Base-by-base conservation (phyloP, 2,113 vertebrate genomes). In the Macheiramphus alcinus region DNA sequence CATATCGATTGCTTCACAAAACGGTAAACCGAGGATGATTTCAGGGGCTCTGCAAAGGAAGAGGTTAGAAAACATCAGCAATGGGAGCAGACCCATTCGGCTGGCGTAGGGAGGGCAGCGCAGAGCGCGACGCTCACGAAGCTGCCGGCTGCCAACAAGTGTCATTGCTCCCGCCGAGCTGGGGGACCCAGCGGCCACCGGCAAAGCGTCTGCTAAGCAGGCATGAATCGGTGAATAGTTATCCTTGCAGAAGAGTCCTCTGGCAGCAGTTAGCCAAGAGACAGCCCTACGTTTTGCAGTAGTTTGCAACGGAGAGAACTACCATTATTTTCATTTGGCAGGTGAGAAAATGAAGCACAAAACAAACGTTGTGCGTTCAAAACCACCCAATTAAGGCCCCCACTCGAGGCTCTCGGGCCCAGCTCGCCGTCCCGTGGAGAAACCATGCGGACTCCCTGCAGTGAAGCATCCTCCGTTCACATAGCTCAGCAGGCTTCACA, bases 1-100 rank as follows among this genome's bases (percentile, higher is more conserved):
- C 99, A 99, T 99, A 97, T 99, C 99, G 53, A 99, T 99, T 48
- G 99, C 99, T 98, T 99, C 99, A 45, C 99, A 99, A 96, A 99
- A 99, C 0, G 99, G 99, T 97, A 99, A 98, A 93, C 99, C 99
- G 11, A 99, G 98, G 98, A 99, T 99, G 98, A 99, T 99, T 98
- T 99, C 99, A 8, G 99, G 99, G 96, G 99, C 99, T 97, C 99
- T 99, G 98, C 8, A 72, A 83, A 82, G 83, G 78, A 65, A 75
- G 7, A 96, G 45, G 45, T 93, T 11, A 97, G 78, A 90, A 70
- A 80, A 84, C 27, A 58, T 98, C 40, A 97, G 71, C 53, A 62
- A 76, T 2, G 6, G 36, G 40, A 61, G 31, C 11, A 6, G 70
- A 61, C 22, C 25, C 0, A 1, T 48, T 55, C 0, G 0, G 55